These are phyloP conservation scores for Stichopus horrens DNA, from an alignment of 53 echinoderm and acorn worm species.

Conservation along the genomic window DNA sequence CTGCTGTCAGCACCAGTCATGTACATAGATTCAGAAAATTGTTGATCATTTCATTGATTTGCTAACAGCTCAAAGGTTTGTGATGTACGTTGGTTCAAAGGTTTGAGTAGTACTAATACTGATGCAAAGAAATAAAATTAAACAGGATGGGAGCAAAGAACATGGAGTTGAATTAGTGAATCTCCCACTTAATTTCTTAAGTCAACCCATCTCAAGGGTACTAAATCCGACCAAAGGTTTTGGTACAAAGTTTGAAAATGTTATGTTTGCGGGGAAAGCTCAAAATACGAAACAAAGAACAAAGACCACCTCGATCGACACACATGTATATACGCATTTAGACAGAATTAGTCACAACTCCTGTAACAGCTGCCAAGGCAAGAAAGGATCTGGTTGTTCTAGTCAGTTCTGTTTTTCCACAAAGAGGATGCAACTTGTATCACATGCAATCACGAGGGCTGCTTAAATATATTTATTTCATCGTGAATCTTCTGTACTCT, in stretches of 20 bases:
- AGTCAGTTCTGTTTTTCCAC: not conserved
- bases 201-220: constrained; percentile 39
- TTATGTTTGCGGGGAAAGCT: constrained; percentile 40
- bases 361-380: not conserved
- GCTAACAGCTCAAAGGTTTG: constrained; percentile 41
- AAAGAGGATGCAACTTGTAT: not conserved
- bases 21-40: not conserved
- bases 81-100: constrained; percentile 17
- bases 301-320: constrained; percentile 28
- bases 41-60: constrained; percentile 19
- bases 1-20: not conserved
- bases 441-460: no score
- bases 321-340: constrained; percentile 19
- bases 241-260: constrained; percentile 46
- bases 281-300: constrained; percentile 39
- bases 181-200: constrained; percentile 43
- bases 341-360: constrained; percentile 18
- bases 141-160: constrained; percentile 44
- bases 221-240: constrained; percentile 46
- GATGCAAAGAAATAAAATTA: constrained; percentile 44
- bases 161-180: constrained; percentile 39
- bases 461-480: no score
- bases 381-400: not conserved
- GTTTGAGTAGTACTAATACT: constrained; percentile 14
- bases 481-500: no score